Base-by-base conservation (phyloP, 2,888 invertebrate genomes). In the Patella ulyssiponensis region DNA sequence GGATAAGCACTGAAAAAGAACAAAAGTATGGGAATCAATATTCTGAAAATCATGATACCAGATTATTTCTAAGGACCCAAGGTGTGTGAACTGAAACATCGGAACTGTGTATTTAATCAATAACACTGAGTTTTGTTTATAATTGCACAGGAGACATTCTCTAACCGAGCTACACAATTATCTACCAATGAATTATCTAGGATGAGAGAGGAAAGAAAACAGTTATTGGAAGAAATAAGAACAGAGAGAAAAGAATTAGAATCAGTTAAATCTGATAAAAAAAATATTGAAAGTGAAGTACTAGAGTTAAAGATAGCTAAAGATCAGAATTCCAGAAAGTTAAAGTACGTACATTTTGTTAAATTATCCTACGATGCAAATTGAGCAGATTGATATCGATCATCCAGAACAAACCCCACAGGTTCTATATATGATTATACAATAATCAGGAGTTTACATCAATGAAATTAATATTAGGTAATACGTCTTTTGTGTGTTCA, bases 211-310 rank as follows among this genome's bases (percentile, higher is more conserved):
- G 88, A 89, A 77, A 83, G 87, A 72, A 83, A 82, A 73, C 88
- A 89, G 77, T 79, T 88, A 44, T 80, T 80, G 80, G 84, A 85
- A 69, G 88, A 89, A 75, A 74, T 90, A 9, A 83, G 79, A 52
- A 80, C 83, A 7, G 88, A 89, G 78, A 81, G 84, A 33, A 82
- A 84, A 15, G 82, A 86, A 52, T 78, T 91, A 51, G 90, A 90
- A 51, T 80, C 83, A 5, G 80, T 88, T 51, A 88, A 86, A 81
- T 79, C 81, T 7, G 88, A 89, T 75, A 85, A 86, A 76, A 81
- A 86, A 70, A 81, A 79, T 51, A 78, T 91, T 17, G 90, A 91
- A 78, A 83, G 82, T 15, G 88, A 89, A 64, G 85, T 91, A 14
- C 80, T 86, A 23, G 84, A 86, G 71, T 85, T 90, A 74, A 89